phyloP scores from a whole-genome alignment of 2,888 invertebrate genomes.

The Tenodera sinensis region DNA sequence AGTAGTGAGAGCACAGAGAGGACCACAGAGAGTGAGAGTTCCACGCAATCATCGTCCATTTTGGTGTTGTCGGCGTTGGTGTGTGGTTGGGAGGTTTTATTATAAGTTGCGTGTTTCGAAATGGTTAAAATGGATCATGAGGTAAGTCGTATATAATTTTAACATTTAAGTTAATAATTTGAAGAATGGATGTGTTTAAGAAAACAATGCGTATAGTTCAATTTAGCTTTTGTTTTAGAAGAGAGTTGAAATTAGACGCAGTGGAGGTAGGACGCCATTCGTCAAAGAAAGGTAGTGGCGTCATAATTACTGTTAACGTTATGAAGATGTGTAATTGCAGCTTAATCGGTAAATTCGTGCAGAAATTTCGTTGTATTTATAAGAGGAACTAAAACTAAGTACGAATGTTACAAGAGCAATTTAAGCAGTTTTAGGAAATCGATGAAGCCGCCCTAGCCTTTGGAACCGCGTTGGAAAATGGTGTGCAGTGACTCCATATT shows the following conservation, averaged over 20 bases:
- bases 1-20: neutral
- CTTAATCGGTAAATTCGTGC: too few species aligned
- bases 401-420: too few species aligned
- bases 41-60: constrained; percentile 6
- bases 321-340: too few species aligned
- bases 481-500: too few species aligned
- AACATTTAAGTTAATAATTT: neutral
- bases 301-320: neutral
- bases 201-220: too few species aligned
- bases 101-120: neutral
- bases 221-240: neutral
- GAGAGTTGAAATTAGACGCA: neutral
- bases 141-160: neutral
- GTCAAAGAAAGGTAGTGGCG: neutral
- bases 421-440: too few species aligned
- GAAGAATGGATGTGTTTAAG: too few species aligned
- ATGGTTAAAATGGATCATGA: constrained; percentile 25
- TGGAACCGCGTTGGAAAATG: too few species aligned
- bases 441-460: too few species aligned
- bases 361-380: too few species aligned
- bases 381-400: too few species aligned
- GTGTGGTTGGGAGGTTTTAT: neutral
- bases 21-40: too few species aligned
- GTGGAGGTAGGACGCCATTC: neutral
- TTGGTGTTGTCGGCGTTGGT: neutral